Evolutionary conservation across 2,113 vertebrate genomes (phyloP).

Genomic region (Oreochromis spilurus): DNA sequence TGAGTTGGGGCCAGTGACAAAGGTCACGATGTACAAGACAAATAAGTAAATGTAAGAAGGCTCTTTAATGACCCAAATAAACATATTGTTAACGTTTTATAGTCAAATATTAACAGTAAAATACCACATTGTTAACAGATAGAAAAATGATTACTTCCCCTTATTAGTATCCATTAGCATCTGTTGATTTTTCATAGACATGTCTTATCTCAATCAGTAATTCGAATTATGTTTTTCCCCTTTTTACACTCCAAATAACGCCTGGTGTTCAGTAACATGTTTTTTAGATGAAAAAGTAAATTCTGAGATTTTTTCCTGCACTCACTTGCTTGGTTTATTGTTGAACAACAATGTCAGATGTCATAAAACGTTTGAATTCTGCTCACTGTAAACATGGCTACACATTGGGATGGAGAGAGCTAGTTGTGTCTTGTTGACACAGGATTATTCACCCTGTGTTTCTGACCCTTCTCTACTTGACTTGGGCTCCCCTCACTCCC

Average conservation of each 20-base stretch:
- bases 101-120: background rate
- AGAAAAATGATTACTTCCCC: background rate
- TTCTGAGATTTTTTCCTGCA: background rate
- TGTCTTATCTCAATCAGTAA: background rate
- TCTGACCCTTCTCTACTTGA: conserved; percentile 72
- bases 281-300: background rate
- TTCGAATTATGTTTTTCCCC: background rate
- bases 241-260: background rate
- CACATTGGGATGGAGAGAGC: conserved; percentile 47
- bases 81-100: background rate
- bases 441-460: conserved; percentile 72
- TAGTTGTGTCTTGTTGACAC: conserved; percentile 67
- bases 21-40: conserved; percentile 44
- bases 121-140: background rate
- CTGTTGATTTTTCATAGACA: background rate
- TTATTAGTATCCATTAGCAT: background rate
- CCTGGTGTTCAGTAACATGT: background rate
- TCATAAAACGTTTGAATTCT: conserved; percentile 29
- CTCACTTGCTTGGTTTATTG: background rate
- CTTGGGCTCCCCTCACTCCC: conserved; percentile 53
- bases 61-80: background rate
- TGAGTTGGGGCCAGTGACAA: conserved; percentile 52
- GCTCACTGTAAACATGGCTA: conserved; percentile 61
- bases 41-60: conserved; percentile 20
- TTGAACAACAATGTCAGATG: conserved; percentile 49